Conservation (phyloP, 2,797 vertebrate species). For the Spinus olivaceus region DNA sequence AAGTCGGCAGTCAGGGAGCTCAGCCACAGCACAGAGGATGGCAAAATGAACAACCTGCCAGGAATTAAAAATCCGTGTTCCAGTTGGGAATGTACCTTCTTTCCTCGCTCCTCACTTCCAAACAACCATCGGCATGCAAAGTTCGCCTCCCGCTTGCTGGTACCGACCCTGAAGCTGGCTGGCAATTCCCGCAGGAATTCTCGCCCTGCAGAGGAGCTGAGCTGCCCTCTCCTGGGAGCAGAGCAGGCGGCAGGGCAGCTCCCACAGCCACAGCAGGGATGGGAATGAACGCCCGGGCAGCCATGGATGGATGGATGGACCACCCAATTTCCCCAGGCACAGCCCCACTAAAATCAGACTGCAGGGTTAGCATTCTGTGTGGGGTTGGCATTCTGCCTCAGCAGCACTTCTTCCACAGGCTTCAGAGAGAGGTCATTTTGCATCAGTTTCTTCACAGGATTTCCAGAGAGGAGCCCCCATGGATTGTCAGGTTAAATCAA, state of each 20-base stretch:
- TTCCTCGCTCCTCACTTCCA: not conserved
- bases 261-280: not conserved
- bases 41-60: not conserved
- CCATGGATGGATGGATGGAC: too few species aligned
- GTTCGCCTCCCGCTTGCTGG: not conserved
- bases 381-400: not conserved
- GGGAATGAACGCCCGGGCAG: too few species aligned
- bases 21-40: not conserved
- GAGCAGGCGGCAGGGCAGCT: not conserved
- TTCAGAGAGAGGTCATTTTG: not conserved
- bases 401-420: not conserved
- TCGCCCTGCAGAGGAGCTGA: not conserved
- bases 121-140: not conserved
- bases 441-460: not conserved
- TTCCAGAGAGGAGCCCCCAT: not conserved
- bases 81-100: not conserved
- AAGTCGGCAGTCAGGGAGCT: accelerated
- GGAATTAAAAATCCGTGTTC: not conserved
- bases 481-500: constrained; percentile 30
- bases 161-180: not conserved
- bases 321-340: not conserved
- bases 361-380: not conserved
- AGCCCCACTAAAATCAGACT: not conserved
- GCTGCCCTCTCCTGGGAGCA: constrained; percentile 53
- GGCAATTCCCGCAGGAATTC: not conserved